Base-by-base conservation (phyloP, 2,888 invertebrate species). In the Theretra japonica region DNA sequence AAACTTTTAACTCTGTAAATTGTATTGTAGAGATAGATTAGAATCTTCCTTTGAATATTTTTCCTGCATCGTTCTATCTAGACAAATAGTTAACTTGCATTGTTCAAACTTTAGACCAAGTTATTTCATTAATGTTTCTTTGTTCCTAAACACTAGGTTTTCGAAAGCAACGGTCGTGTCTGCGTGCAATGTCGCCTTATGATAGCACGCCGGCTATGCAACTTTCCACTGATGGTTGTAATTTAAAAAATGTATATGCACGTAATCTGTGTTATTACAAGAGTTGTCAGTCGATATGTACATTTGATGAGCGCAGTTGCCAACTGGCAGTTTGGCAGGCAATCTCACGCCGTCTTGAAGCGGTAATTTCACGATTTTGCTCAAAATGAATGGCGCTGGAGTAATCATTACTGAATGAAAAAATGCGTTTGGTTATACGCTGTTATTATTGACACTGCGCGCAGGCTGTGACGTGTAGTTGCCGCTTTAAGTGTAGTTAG, bases 151-250 rank as follows among this genome's bases (percentile, higher is more conserved):
- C 21, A 4, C 33, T 15, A 23, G 17, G 65, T 65, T 41, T 65
- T 48, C 48, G 65, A 65, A 65, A 41, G 48, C 41, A 23, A 23
- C 65, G 23, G 41, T 62, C 62, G 41, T 11, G 23, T 41, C 48
- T 65, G 41, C 65, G 65, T 65, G 65, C 65, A 15, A 48, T 48
- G 41, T 65, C 48, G 21, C 65, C 41, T 23, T 62, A 58, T 48
- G 25, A 33, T 21, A 65, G n/a, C 30, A 11, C 33, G 33, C 33
- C 33, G 21, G 23, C 8, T 23, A 21, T 65, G 48, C 65, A 65
- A 21, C 11, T 65, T 65, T 48, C 17, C 65, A 48, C 21, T 65
- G 65, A 65, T 65, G 65, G 23, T 65, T 23, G 65, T 65, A 25
- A 65, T 65, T 65, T 48, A 48, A 65, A 33, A 65, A 65, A 41